Evolutionary conservation across 2,888 invertebrate genomes (phyloP).

Genomic region (Panzeria rudis): DNA sequence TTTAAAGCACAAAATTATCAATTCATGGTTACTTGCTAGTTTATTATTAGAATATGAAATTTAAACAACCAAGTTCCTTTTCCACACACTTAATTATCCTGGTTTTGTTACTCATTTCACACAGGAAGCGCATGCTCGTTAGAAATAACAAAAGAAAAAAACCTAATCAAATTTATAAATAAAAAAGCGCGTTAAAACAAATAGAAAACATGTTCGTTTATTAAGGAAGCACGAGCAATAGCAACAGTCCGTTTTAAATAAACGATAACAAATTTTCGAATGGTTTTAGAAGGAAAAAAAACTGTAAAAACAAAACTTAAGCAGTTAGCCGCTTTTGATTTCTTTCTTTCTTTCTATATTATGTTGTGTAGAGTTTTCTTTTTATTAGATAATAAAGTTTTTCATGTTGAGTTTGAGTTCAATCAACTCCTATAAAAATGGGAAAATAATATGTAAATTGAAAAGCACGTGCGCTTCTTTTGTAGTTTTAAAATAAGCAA

Average conservation of each 20-base stretch:
- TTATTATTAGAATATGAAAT: slow-evolving; percentile 5
- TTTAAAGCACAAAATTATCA: slow-evolving; percentile 5
- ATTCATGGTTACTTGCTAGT: background rate
- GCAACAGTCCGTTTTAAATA: slow-evolving; percentile 54
- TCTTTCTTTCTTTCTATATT: slow-evolving; percentile 14
- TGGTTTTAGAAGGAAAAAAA: slow-evolving; percentile 10
- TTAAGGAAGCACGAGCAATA: background rate
- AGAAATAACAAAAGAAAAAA: background rate
- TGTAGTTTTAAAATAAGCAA: background rate
- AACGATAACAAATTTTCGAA: slow-evolving; percentile 54
- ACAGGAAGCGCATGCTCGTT: slow-evolving; percentile 63
- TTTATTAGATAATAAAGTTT: background rate
- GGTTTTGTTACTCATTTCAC: background rate
- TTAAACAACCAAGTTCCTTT: slow-evolving; percentile 1
- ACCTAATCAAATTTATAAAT: slow-evolving; percentile 37
- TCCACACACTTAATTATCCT: slow-evolving; percentile 39
- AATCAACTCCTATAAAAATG: slow-evolving; percentile 33
- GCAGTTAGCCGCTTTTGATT: background rate
- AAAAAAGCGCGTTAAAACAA: slow-evolving; percentile 58
- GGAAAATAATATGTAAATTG: too few species aligned
- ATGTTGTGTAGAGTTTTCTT: background rate
- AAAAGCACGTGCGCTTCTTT: background rate
- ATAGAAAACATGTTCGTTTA: slow-evolving; percentile 7
- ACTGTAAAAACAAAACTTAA: slow-evolving; percentile 15
- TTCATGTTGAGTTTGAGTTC: slow-evolving; percentile 46